Conservation (phyloP, 1,140 invertebrate genomes). For the Drosophila suzukii region DNA sequence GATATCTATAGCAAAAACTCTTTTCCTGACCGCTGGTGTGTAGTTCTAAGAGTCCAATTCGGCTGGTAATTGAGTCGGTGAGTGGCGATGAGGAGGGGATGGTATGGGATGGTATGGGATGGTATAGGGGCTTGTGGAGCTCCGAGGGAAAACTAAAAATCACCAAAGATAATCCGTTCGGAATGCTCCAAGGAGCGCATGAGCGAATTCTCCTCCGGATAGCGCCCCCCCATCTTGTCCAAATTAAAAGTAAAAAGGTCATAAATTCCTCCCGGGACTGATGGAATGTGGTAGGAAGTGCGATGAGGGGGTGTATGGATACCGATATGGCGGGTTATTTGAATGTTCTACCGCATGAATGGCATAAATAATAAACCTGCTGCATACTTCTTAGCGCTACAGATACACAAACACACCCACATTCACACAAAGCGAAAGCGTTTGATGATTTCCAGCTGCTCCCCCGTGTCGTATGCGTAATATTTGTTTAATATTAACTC, state of each 20-base stretch:
- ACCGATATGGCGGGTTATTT: slow-evolving; percentile 25
- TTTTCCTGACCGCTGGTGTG: neutral
- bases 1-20: neutral
- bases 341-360: slow-evolving; percentile 60
- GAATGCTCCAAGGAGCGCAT: slow-evolving; percentile 34
- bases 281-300: neutral
- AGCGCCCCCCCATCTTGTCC: slow-evolving; percentile 12
- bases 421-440: slow-evolving; percentile 8
- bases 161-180: slow-evolving; percentile 46
- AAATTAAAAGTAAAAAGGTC: slow-evolving; percentile 70
- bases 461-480: slow-evolving; percentile 66
- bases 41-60: neutral
- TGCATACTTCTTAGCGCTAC: slow-evolving; percentile 35
- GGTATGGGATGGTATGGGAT: neutral
- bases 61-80: slow-evolving; percentile 29
- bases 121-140: neutral
- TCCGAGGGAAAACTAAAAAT: slow-evolving; percentile 39
- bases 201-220: slow-evolving; percentile 8
- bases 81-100: neutral
- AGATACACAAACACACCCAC: slow-evolving; percentile 1
- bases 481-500: slow-evolving; percentile 70
- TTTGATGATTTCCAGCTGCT: slow-evolving; percentile 60
- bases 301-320: neutral
- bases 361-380: slow-evolving; percentile 69
- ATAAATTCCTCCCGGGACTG: slow-evolving; percentile 49